These are phyloP conservation scores for Rhinophrynus dorsalis DNA, from an alignment of 2,797 vertebrate genomes.

Conservation along the genomic window DNA sequence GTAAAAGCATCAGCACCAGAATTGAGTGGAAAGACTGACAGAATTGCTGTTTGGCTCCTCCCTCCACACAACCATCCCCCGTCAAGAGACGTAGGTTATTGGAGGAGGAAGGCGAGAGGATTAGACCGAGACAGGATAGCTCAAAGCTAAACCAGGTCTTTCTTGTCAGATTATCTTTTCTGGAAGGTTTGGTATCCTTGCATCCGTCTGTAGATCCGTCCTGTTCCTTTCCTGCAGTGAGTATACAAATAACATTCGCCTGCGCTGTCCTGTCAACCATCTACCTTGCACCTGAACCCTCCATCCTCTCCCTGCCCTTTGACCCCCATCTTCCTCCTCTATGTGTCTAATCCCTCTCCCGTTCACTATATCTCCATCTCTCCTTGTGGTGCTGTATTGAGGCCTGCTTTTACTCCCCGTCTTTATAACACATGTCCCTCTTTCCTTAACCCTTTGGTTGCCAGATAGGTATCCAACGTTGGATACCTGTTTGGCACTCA, in stretches of 20 bases:
- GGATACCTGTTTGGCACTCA: no score
- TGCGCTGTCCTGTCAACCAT: not conserved
- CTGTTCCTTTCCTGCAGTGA: constrained; percentile 12
- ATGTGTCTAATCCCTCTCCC: not conserved
- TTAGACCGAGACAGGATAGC: constrained; percentile 8
- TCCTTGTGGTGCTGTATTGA: no score
- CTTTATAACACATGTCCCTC: no score
- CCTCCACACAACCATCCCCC: constrained; percentile 12
- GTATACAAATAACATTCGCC: not conserved
- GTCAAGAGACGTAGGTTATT: not conserved
- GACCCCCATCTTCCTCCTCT: not conserved
- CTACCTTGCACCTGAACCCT: not conserved
- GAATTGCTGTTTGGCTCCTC: not conserved
- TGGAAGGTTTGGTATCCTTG: not conserved
- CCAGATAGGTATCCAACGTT: no score
- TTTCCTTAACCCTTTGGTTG: no score
- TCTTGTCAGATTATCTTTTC: not conserved
- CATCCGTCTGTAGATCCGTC: not conserved
- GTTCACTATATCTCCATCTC: no score
- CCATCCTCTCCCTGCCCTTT: no score
- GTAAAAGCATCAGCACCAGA: no score
- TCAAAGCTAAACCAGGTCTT: not conserved
- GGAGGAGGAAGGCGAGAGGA: constrained; percentile 34
- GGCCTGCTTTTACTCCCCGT: no score
- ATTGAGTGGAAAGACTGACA: not conserved